phyloP scores from a whole-genome alignment of 2,888 invertebrate species.

The Glyphotaelius pellucidus region DNA sequence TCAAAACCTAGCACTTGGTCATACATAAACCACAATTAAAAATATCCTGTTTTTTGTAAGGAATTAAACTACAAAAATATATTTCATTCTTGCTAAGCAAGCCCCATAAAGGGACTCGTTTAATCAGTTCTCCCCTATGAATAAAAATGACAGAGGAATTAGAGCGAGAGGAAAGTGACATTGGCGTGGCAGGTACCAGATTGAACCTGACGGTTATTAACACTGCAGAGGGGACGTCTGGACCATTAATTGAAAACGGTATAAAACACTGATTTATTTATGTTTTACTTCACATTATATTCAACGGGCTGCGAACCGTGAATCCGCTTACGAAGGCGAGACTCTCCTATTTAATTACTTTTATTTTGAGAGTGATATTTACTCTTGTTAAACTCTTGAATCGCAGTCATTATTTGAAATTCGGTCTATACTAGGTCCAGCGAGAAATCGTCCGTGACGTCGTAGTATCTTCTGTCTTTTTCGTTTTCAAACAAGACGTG shows the following conservation, averaged over 20 bases:
- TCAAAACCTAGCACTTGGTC: not conserved
- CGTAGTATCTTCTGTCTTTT: no score
- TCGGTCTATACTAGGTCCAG: not conserved
- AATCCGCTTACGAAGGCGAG: not conserved
- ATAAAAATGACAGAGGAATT: slow-evolving; percentile 28
- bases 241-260: not conserved
- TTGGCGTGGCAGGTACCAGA: not conserved
- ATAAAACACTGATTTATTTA: not conserved
- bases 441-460: no score
- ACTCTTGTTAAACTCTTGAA: not conserved
- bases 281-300: not conserved
- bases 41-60: not conserved
- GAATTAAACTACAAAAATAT: not conserved
- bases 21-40: not conserved
- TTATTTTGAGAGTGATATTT: not conserved
- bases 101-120: not conserved
- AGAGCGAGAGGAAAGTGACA: slow-evolving; percentile 31
- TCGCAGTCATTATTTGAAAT: not conserved
- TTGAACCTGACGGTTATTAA: slow-evolving; percentile 31
- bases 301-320: not conserved
- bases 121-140: slow-evolving; percentile 24
- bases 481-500: no score
- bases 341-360: not conserved
- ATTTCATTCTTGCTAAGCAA: not conserved
- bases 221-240: slow-evolving; percentile 24